Evolutionary conservation across 2,113 vertebrate species (phyloP).

Genomic region (Junco hyemalis): DNA sequence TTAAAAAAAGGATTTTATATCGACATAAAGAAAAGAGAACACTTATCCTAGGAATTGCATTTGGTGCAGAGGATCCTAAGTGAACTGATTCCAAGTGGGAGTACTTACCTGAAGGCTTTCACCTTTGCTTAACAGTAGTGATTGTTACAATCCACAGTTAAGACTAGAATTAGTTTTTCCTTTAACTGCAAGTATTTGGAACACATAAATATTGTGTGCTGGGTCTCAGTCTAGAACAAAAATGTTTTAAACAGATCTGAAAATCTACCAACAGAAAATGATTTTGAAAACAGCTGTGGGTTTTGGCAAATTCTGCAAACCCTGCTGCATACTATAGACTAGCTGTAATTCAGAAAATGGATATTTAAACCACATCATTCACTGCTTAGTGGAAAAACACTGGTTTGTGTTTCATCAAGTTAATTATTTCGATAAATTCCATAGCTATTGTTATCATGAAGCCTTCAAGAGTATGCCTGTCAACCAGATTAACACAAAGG

Average conservation of each 20-base stretch:
- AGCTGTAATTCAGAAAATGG: neutral
- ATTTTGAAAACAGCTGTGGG: neutral
- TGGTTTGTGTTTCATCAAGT: neutral
- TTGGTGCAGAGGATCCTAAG: neutral
- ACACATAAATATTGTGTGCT: neutral
- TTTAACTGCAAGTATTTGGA: neutral
- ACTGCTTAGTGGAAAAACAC: neutral
- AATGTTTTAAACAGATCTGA: neutral
- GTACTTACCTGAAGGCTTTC: neutral
- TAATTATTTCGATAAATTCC: conserved; percentile 41
- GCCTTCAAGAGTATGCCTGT: conserved; percentile 36
- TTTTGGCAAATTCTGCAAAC: neutral
- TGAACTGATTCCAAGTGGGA: neutral
- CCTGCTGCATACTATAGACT: neutral
- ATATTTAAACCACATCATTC: neutral
- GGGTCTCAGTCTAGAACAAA: neutral
- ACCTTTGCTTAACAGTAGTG: neutral
- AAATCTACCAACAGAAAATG: neutral
- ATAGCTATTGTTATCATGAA: conserved; percentile 4
- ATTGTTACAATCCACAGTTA: neutral
- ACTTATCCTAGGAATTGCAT: neutral
- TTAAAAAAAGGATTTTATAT: neutral
- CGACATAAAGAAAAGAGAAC: neutral
- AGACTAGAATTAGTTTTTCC: neutral
- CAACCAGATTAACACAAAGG: conserved; percentile 53